phyloP scores from a whole-genome alignment of 37 sponge, comb jelly and placozoan genomes.

The Theonella swinhoei region DNA sequence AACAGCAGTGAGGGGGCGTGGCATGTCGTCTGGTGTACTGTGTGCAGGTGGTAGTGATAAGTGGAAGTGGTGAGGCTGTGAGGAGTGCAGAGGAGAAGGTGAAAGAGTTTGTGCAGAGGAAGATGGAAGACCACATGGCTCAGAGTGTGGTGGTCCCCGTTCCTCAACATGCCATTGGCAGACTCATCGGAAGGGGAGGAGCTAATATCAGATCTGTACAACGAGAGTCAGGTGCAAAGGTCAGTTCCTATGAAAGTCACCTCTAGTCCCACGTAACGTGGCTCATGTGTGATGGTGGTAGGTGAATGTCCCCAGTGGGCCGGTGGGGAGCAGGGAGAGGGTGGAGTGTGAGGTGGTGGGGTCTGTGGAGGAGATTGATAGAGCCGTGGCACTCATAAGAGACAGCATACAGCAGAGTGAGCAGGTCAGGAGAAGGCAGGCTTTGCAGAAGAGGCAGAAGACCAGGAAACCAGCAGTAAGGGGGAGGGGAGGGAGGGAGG shows the following conservation, averaged over 20 bases:
- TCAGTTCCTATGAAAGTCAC: constrained; percentile 4
- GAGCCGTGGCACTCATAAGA: neutral
- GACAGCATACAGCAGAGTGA: constrained; percentile 1
- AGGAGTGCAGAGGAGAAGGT: constrained; percentile 13
- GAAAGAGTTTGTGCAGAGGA: constrained; percentile 3
- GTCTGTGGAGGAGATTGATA: neutral
- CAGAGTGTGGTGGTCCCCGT: constrained; percentile 1
- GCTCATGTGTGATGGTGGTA: neutral
- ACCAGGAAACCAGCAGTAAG: neutral
- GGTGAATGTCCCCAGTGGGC: neutral
- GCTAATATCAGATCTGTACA: constrained; percentile 30
- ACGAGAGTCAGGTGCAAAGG: constrained; percentile 38
- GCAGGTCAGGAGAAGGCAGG: neutral
- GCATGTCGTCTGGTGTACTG: neutral
- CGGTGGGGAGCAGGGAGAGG: neutral
- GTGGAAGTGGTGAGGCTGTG: constrained; percentile 34
- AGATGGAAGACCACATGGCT: neutral
- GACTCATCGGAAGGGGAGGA: constrained; percentile 54
- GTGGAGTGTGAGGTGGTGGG: constrained; percentile 14
- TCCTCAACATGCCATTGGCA: constrained; percentile 26
- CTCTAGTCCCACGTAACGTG: no score
- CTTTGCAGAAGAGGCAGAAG: neutral
- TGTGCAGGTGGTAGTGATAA: constrained; percentile 23
- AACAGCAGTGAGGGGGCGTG: no score
- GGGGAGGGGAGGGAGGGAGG: neutral